Evolutionary conservation across 2,888 invertebrate genomes (phyloP).

Genomic region (Drosophila anceps): DNA sequence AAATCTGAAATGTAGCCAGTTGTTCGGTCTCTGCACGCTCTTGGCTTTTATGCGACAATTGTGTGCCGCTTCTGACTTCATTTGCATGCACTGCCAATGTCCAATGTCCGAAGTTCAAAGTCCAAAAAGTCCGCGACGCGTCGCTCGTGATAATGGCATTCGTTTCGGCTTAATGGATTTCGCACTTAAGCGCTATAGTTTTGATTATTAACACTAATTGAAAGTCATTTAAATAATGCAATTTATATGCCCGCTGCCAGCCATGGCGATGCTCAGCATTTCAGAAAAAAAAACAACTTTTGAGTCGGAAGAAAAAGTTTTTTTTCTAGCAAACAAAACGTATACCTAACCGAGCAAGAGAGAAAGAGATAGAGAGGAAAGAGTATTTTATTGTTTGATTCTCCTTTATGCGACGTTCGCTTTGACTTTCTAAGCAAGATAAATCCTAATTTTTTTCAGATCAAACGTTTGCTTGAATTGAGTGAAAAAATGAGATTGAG

Average conservation of each 20-base stretch:
- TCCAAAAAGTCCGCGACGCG: slow-evolving; percentile 14
- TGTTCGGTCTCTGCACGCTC: slow-evolving; percentile 44
- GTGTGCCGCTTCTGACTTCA: slow-evolving; percentile 46
- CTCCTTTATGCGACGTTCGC: background rate
- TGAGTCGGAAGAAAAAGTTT: background rate
- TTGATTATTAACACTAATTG: slow-evolving; percentile 77
- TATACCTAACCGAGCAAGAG: background rate
- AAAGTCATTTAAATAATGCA: slow-evolving; percentile 73
- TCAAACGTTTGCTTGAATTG: background rate
- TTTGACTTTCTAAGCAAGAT: background rate
- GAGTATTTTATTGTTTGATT: background rate
- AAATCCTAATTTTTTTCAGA: background rate
- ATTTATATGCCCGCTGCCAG: slow-evolving; percentile 47
- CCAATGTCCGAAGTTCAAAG: slow-evolving; percentile 29
- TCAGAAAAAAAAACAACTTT: slow-evolving; percentile 31
- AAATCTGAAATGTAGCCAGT: slow-evolving; percentile 53
- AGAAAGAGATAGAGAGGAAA: background rate
- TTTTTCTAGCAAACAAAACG: background rate
- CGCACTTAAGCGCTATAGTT: slow-evolving; percentile 73
- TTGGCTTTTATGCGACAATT: slow-evolving; percentile 60
- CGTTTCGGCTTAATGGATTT: slow-evolving; percentile 72
- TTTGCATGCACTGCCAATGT: slow-evolving; percentile 67
- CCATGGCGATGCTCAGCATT: slow-evolving; percentile 26
- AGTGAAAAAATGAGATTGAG: background rate
- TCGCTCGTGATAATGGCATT: slow-evolving; percentile 56